A percentile compares a stretch with the other conserved stretches of the same genome.
These are phyloP conservation scores for Nestor notabilis DNA, from an alignment of 2,113 vertebrate species.

Conservation along the genomic window DNA sequence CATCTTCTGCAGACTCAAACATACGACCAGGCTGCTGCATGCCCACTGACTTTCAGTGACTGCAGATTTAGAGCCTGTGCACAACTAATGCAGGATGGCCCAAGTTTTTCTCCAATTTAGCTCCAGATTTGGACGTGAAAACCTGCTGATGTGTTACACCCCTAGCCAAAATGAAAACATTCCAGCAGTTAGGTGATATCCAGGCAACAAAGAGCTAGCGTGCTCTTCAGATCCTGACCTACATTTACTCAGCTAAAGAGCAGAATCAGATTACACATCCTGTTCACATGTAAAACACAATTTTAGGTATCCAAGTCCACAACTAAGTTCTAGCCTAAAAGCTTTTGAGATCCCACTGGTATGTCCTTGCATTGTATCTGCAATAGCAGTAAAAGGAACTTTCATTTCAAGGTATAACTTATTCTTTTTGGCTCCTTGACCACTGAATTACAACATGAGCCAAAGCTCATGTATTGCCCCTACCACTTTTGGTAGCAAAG, in stretches of 20 bases:
- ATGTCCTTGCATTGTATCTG: background rate
- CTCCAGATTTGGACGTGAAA: background rate
- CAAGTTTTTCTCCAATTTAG: background rate
- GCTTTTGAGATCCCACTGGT: background rate
- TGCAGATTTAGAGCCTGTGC: background rate
- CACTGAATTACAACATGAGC: background rate
- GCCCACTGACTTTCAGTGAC: background rate
- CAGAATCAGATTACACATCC: background rate
- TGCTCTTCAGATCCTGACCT: background rate
- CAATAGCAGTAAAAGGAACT: background rate
- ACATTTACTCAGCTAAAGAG: background rate
- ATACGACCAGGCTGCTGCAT: background rate
- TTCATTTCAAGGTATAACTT: background rate
- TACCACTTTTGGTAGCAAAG: background rate
- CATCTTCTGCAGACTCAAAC: background rate
- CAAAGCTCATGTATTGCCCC: background rate
- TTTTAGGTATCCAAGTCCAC: background rate
- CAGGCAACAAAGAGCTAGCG: background rate
- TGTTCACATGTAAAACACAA: background rate
- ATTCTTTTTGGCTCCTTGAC: background rate
- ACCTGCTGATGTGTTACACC: background rate
- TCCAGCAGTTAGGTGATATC: background rate
- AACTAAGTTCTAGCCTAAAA: background rate
- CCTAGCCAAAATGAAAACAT: background rate
- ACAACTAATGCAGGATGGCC: background rate